Evolutionary conservation across 2,888 invertebrate genomes (phyloP).

Genomic region (Tethea ocularis): DNA sequence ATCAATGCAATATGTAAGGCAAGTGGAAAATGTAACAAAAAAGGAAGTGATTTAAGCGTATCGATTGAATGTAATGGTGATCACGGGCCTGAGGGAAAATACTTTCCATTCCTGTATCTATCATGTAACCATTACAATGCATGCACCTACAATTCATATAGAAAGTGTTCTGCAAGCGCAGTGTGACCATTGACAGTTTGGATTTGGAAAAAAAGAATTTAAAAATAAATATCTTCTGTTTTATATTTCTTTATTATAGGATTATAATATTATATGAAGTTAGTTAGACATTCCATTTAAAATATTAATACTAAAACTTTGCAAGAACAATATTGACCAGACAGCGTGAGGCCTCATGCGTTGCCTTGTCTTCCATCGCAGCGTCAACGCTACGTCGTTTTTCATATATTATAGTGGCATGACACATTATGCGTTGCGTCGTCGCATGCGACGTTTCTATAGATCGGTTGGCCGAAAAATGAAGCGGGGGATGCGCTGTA

Average conservation of each 20-base stretch:
- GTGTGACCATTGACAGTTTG: conserved; percentile 32
- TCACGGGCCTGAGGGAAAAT: conserved; percentile 53
- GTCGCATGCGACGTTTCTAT: too few species aligned
- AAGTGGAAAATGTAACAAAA: conserved; percentile 5
- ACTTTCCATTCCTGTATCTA: conserved; percentile 71
- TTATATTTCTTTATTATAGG: background rate
- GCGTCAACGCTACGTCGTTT: too few species aligned
- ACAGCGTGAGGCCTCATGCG: too few species aligned
- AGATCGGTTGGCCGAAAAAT: too few species aligned
- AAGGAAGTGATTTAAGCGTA: conserved; percentile 46
- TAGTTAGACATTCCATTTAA: too few species aligned
- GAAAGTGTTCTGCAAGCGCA: conserved; percentile 68
- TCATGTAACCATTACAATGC: conserved; percentile 75
- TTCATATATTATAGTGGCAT: too few species aligned
- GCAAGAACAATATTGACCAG: too few species aligned
- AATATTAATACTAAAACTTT: too few species aligned
- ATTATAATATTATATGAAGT: too few species aligned
- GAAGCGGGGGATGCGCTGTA: too few species aligned
- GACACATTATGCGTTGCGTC: too few species aligned
- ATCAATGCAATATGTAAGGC: background rate
- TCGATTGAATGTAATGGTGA: conserved; percentile 62
- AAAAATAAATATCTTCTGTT: background rate
- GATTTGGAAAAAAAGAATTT: conserved; percentile 31
- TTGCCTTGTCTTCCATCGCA: too few species aligned
- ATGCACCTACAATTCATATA: conserved; percentile 79